These are phyloP conservation scores for Charanyca ferruginea DNA, from an alignment of 2,888 invertebrate species.

Conservation along the genomic window DNA sequence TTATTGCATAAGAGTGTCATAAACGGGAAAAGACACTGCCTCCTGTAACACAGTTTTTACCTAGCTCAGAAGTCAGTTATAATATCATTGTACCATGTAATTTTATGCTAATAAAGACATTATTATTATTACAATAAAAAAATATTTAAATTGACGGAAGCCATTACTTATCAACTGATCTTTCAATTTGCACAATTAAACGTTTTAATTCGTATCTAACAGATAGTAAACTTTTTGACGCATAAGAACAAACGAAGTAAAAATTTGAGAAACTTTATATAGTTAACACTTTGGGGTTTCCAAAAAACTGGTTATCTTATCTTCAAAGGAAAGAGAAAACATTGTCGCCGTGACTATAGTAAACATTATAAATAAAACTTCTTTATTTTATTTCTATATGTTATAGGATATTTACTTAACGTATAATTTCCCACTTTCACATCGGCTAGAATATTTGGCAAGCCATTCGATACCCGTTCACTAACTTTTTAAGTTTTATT, in stretches of 20 bases:
- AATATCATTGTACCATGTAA: too few species aligned
- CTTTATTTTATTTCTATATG: slow-evolving; percentile 19
- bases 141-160: too few species aligned
- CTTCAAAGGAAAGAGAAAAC: slow-evolving; percentile 34
- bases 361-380: neutral
- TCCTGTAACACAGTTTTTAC: too few species aligned
- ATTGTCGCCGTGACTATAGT: neutral
- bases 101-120: too few species aligned
- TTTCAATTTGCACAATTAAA: neutral
- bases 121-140: too few species aligned
- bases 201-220: neutral
- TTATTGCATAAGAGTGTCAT: too few species aligned
- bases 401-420: slow-evolving; percentile 27
- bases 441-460: slow-evolving; percentile 15
- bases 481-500: slow-evolving; percentile 13
- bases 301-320: slow-evolving; percentile 30
- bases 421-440: slow-evolving; percentile 38
- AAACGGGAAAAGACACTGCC: too few species aligned
- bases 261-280: neutral
- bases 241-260: slow-evolving; percentile 4
- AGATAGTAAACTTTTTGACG: neutral
- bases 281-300: neutral
- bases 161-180: neutral
- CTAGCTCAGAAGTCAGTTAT: too few species aligned
- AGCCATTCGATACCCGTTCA: slow-evolving; percentile 36